Conservation (phyloP, 2,113 vertebrate genomes). For the Dipodomys stephensi region DNA sequence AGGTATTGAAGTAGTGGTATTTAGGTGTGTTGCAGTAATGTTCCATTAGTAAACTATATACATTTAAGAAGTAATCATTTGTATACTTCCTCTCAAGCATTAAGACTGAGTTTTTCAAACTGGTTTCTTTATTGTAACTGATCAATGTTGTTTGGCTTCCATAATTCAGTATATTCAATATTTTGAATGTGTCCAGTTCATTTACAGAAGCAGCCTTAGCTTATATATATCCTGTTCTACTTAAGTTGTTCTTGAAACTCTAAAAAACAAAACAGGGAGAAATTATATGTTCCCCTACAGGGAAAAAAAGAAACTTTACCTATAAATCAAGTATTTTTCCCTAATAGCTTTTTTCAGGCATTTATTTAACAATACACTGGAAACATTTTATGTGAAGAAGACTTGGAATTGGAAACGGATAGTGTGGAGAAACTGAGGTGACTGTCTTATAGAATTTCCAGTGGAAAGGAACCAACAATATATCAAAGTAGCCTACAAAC, state of each 20-base stretch:
- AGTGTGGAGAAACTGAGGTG: neutral
- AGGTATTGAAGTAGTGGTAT: neutral
- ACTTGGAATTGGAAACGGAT: neutral
- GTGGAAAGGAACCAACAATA: neutral
- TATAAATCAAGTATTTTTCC: neutral
- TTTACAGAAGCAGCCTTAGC: neutral
- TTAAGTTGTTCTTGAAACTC: neutral
- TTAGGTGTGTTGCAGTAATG: neutral
- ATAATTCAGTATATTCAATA: neutral
- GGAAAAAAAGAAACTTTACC: too few species aligned
- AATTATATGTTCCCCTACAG: neutral
- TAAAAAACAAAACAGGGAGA: neutral
- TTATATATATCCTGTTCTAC: neutral
- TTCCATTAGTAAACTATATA: neutral
- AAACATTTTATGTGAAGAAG: neutral
- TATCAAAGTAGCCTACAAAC: neutral
- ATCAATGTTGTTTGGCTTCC: neutral
- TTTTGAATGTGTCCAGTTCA: neutral
- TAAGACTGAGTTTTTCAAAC: neutral
- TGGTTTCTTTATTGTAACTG: neutral
- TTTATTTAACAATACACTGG: slow-evolving; percentile 31
- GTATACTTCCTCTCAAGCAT: neutral
- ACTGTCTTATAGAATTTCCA: neutral
- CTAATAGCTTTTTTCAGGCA: neutral
- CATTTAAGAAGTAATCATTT: neutral